Conservation (phyloP, 2,888 invertebrate species). For the Mythimna vitellina region DNA sequence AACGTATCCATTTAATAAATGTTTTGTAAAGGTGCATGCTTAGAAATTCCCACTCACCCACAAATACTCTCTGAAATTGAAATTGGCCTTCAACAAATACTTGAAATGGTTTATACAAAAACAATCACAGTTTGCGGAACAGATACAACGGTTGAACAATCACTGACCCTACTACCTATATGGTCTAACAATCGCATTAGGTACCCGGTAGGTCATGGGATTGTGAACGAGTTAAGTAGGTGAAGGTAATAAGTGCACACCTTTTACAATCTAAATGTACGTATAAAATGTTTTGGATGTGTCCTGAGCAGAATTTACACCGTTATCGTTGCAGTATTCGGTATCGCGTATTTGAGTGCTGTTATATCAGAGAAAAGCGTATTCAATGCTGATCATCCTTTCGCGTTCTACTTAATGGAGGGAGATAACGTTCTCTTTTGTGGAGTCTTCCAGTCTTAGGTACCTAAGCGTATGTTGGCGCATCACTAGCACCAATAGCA, state of each 20-base stretch:
- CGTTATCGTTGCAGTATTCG: conserved; percentile 62
- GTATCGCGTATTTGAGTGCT: conserved; percentile 56
- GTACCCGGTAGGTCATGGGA: not conserved
- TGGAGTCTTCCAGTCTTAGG: conserved; percentile 71
- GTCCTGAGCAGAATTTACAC: conserved; percentile 28
- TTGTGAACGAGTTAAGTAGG: not conserved
- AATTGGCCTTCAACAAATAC: not conserved
- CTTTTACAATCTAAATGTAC: conserved; percentile 29
- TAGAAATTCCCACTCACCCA: not conserved
- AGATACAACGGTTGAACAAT: not conserved
- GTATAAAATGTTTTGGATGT: conserved; percentile 14
- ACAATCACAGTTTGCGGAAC: not conserved
- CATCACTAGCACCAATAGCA: conserved; percentile 36
- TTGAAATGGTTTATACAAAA: not conserved
- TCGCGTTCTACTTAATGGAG: conserved; percentile 61
- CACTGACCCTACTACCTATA: not conserved
- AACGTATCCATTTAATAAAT: not conserved
- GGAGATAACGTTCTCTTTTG: conserved; percentile 61
- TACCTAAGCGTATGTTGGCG: conserved; percentile 49
- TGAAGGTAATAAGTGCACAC: conserved; percentile 33
- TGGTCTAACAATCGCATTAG: too few species aligned
- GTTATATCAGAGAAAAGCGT: conserved; percentile 21
- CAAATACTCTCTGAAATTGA: not conserved
- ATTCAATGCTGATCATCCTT: conserved; percentile 73
- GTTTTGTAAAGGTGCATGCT: conserved; percentile 34